Base-by-base conservation (phyloP, 2,113 vertebrate genomes). In the Chroicocephalus ridibundus region DNA sequence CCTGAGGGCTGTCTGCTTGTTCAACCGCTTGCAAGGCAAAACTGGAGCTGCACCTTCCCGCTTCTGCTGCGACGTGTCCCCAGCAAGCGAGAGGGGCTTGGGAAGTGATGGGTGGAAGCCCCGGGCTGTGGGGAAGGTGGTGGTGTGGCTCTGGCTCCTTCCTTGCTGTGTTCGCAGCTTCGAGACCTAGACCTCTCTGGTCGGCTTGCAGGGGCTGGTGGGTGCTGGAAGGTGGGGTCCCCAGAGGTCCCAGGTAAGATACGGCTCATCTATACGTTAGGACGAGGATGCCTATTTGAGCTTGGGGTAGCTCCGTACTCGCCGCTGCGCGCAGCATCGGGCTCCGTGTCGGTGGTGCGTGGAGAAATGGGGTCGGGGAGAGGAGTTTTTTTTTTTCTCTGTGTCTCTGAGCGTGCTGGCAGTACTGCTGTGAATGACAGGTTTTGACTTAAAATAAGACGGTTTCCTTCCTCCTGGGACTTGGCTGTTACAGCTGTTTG, bases 11-110 rank as follows among this genome's bases (percentile, higher is more conserved):
- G 11, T 49, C 24, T 57, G 8, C 38, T 83, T 29, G 16, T 38
- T 54, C 46, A 26, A 0, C 16, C 61, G 4, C 13, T 77, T 19
- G 2, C 20, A n/a, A 71, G 14, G 13, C 9, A 78, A 72, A 87
- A 13, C 0, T 20, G 46, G 26, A 77, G 46, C 13, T 64, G 4
- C 0, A 1, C n/a, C 27, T 47, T 61, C 62, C 26, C 66, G 27
- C 11, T 72, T 29, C 7, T 77, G 40, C 38, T 74, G 51, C 4
- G 14, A 2, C 1, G 5, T 11, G 61, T 74, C 18, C 26, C 15
- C 17, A 75, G 4, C 1, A 6, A 82, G 52, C 0, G 2, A 65
- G n/a, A 0, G 8, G 29, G 21, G 27, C 46, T 64, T 64, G 68
- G 12, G 21, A 47, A 12, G 62, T 13, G 49, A 10, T 1, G 11